Evolutionary conservation across 2,113 vertebrate species (phyloP).

Genomic region (Sterrhoptilus dennistouni): DNA sequence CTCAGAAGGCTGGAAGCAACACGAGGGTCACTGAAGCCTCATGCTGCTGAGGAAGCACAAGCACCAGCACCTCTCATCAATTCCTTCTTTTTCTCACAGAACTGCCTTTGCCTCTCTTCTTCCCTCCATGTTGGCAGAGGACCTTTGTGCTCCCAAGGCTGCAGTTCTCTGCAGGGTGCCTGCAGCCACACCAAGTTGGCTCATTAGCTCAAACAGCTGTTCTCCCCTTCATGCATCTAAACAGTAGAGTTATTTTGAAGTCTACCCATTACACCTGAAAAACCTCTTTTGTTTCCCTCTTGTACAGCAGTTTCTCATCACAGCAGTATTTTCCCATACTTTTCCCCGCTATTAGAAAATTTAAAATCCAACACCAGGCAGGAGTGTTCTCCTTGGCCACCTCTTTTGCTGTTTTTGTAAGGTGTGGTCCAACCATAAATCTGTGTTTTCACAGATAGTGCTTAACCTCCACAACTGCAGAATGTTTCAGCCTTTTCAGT

Average conservation of each 20-base stretch:
- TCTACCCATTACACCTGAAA: background rate
- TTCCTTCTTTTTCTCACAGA: background rate
- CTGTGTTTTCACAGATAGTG: background rate
- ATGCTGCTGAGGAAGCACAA: background rate
- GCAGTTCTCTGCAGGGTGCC: background rate
- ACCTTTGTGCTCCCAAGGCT: background rate
- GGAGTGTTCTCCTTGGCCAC: background rate
- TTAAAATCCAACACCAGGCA: background rate
- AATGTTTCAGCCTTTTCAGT: background rate
- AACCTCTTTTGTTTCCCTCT: background rate
- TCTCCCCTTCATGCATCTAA: background rate
- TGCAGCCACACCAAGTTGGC: background rate
- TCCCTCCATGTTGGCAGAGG: background rate
- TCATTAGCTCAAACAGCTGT: background rate
- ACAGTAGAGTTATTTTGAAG: background rate
- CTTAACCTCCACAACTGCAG: background rate
- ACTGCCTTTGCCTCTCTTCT: background rate
- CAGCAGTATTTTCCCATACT: background rate
- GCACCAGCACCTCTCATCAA: background rate
- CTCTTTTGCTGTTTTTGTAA: background rate
- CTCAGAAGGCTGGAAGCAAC: background rate
- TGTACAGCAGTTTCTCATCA: background rate
- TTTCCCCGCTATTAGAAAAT: background rate
- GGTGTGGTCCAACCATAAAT: background rate
- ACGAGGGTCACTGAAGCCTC: rapidly evolving